Evolutionary conservation across 2,113 vertebrate genomes (phyloP), one percentile per base, ranked within the genome.

Genomic region (Trematomus loennbergii): DNA sequence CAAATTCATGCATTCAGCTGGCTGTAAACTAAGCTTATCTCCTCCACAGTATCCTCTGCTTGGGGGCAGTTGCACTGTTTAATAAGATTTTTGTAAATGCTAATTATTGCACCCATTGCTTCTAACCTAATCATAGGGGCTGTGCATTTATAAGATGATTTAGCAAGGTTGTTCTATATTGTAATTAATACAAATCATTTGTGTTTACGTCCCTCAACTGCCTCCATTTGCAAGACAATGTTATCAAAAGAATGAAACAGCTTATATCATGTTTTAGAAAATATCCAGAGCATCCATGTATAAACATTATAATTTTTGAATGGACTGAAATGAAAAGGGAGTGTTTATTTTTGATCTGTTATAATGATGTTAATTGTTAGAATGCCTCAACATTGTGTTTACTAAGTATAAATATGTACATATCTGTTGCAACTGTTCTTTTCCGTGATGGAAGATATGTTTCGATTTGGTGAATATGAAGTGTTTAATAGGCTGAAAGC

Each of bases 161-260:
- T 71, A 63, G 57, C 50, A 76, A 81, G 16, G 18, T 75, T 48
- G 45, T 20, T 78, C 72, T 84, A 22, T 69, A 82, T 52, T 90
- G 75, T 89, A 79, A 84, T 69, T 87, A 84, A 68, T 81, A 43
- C 83, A 85, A 65, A 49, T 25, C 1, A 68, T 75, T 83, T 17
- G 15, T 87, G 78, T 90, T 77, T 16, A 83, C 65, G 84, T 91
- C 89, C 87, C 79, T 89, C 87, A 72, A 59, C 69, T 85, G 76
- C 88, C 89, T 88, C 71, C 6, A 90, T 83, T 85, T 89, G 85
- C 90, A 89, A 91, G 88, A 87, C 72, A 84, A 88, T 89, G 82
- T 81, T 84, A 65, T 85, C 55, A 70, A 68, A 20, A 45, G 63
- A 61, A 81, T 71, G 4, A 55, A 66, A 69, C 1, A 20, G 72